Percentiles rank a stretch among this genome's conserved stretches.
Evolutionary conservation across 2,888 invertebrate genomes (phyloP).

Genomic region (Blomia tropicalis): DNA sequence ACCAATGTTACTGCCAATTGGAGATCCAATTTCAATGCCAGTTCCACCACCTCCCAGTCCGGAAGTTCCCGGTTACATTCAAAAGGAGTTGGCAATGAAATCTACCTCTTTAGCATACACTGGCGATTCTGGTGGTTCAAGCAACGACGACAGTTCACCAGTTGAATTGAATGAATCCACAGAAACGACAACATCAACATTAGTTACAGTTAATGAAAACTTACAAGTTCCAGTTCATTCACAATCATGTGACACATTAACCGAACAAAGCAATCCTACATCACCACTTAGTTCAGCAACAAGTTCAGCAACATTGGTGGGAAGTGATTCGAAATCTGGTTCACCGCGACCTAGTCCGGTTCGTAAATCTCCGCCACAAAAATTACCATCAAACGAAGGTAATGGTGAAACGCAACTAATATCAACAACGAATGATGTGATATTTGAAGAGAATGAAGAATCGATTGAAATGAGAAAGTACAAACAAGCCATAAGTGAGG

Average conservation of each 20-base stretch:
- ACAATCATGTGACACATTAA: slow-evolving; percentile 54
- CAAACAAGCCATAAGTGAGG: background rate
- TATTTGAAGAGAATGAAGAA: slow-evolving; percentile 11
- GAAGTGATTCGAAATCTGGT: slow-evolving; percentile 36
- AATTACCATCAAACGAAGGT: background rate
- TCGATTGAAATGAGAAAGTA: background rate
- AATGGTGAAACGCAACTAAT: background rate
- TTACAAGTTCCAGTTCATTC: slow-evolving; percentile 25
- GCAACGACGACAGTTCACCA: slow-evolving; percentile 11
- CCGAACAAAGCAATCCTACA: slow-evolving; percentile 47
- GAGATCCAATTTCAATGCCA: slow-evolving; percentile 26
- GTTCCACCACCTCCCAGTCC: slow-evolving; percentile 44
- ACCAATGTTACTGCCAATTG: slow-evolving; percentile 18
- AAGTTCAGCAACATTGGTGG: slow-evolving; percentile 51
- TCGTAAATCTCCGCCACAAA: slow-evolving; percentile 18
- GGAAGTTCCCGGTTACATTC: slow-evolving; percentile 36
- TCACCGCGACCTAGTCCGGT: slow-evolving; percentile 29
- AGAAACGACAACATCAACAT: background rate
- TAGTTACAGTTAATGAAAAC: background rate
- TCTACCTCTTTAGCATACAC: background rate
- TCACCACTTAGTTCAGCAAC: slow-evolving; percentile 47
- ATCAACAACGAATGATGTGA: background rate
- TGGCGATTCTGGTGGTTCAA: background rate
- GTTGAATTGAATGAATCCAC: background rate
- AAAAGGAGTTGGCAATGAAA: background rate